A percentile compares a stretch with the other conserved stretches of the same genome.
These are phyloP conservation scores for Apamea monoglypha DNA, from an alignment of 2,888 invertebrate genomes.

Conservation along the genomic window DNA sequence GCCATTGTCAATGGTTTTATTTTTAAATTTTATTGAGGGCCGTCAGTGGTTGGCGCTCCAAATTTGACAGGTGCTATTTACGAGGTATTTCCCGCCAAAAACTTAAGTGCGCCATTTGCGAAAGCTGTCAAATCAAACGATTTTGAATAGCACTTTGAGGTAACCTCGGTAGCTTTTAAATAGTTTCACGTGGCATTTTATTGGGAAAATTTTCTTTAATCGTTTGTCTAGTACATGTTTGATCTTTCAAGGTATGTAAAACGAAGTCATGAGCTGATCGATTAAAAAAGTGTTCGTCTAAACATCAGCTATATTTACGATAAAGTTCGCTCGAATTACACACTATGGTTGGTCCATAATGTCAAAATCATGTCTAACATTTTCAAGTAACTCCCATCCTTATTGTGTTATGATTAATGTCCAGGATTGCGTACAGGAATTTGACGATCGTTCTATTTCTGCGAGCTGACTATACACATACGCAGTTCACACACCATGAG, in stretches of 20 bases:
- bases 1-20: conserved; percentile 53
- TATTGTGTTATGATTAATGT: conserved; percentile 55
- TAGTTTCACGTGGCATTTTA: conserved; percentile 20
- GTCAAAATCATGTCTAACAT: conserved; percentile 38
- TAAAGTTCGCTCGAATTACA: conserved; percentile 38
- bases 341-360: conserved; percentile 21
- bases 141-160: conserved; percentile 27
- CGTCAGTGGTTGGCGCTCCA: conserved; percentile 43
- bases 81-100: conserved; percentile 49
- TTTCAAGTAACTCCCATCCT: conserved; percentile 47
- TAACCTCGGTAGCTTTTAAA: conserved; percentile 9
- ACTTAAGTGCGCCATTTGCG: conserved; percentile 40
- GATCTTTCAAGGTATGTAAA: conserved; percentile 10
- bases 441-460: conserved; percentile 67
- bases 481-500: conserved; percentile 43
- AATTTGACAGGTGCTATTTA: conserved; percentile 56
- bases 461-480: conserved; percentile 45
- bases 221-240: conserved; percentile 16
- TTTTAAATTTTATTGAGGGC: conserved; percentile 51
- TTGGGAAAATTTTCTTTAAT: conserved; percentile 3
- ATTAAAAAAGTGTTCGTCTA: conserved; percentile 5
- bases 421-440: conserved; percentile 61
- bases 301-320: conserved; percentile 41
- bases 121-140: conserved; percentile 50
- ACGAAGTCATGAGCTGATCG: background rate